Conservation (phyloP, 2,797 vertebrate species). For the Gephyroberyx darwinii region DNA sequence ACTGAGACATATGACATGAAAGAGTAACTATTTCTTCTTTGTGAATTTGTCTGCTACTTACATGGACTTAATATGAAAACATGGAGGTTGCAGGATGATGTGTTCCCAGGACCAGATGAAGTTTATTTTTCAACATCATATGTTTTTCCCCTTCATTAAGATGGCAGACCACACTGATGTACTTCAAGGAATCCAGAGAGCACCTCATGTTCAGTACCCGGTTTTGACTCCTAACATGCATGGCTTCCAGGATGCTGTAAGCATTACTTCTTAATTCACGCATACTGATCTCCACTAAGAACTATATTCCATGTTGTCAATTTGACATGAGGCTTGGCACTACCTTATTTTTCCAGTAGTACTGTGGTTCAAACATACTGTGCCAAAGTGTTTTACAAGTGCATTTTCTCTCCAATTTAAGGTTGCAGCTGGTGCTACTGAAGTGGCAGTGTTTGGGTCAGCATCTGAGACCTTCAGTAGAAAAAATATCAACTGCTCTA, state of each 20-base stretch:
- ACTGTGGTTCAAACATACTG: constrained; percentile 17
- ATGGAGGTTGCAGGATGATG: constrained; percentile 30
- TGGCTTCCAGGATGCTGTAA: constrained; percentile 93
- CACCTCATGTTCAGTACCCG: constrained; percentile 87
- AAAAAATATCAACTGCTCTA: constrained; percentile 95
- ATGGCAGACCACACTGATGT: constrained; percentile 95
- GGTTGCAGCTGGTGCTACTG: constrained; percentile 92
- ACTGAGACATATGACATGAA: constrained; percentile 30
- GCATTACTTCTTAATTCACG: constrained; percentile 59
- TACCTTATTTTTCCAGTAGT: constrained; percentile 23
- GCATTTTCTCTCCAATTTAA: constrained; percentile 71
- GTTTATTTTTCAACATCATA: constrained; percentile 59
- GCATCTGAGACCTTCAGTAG: constrained; percentile 93
- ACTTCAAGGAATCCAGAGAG: constrained; percentile 87
- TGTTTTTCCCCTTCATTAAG: constrained; percentile 76
- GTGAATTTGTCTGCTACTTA: constrained; percentile 19
- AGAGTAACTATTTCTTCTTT: constrained; percentile 16
- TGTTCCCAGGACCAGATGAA: constrained; percentile 41
- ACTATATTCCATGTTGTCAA: constrained; percentile 23
- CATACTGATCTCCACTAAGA: constrained; percentile 3
- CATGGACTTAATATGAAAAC: constrained; percentile 38
- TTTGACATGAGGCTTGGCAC: constrained; percentile 36
- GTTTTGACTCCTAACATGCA: constrained; percentile 94
- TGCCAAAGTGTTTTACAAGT: constrained; percentile 42
- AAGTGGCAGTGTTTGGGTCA: constrained; percentile 94